phyloP scores from a whole-genome alignment of 2,113 vertebrate species.

The Nycticorax nycticorax region DNA sequence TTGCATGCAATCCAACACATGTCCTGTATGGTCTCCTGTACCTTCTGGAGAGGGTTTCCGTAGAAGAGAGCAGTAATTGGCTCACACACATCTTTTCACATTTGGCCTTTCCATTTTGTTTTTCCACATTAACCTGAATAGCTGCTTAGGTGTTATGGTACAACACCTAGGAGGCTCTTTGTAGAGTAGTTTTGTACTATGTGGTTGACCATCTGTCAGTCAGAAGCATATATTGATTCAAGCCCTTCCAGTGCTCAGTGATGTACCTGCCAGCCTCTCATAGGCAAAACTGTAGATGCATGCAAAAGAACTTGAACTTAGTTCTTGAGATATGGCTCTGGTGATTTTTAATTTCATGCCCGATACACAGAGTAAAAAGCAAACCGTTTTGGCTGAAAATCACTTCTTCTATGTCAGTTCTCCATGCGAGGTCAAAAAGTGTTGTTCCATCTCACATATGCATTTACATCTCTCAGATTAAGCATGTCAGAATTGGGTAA shows the following conservation, averaged over 20 bases:
- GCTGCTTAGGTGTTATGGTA: not conserved
- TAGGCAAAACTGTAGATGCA: not conserved
- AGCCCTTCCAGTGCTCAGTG: not conserved
- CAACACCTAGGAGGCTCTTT: not conserved
- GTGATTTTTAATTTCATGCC: constrained; percentile 64
- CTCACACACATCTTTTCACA: not conserved
- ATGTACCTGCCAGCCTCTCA: not conserved
- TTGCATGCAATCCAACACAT: not conserved
- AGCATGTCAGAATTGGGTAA: not conserved
- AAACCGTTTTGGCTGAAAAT: constrained; percentile 22
- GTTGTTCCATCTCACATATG: not conserved
- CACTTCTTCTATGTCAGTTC: not conserved
- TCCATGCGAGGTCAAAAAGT: not conserved
- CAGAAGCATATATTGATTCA: not conserved
- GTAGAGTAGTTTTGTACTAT: not conserved
- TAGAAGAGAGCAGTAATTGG: not conserved
- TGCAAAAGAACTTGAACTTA: constrained; percentile 24
- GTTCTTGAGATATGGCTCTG: constrained; percentile 12
- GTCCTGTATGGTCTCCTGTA: not conserved
- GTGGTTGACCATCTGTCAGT: not conserved
- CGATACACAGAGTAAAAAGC: not conserved
- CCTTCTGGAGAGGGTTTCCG: not conserved
- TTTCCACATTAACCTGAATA: not conserved
- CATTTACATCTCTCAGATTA: not conserved
- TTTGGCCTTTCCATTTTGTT: not conserved